These are phyloP conservation scores for Colletes collaris DNA, from an alignment of 2,888 invertebrate species.

Conservation along the genomic window DNA sequence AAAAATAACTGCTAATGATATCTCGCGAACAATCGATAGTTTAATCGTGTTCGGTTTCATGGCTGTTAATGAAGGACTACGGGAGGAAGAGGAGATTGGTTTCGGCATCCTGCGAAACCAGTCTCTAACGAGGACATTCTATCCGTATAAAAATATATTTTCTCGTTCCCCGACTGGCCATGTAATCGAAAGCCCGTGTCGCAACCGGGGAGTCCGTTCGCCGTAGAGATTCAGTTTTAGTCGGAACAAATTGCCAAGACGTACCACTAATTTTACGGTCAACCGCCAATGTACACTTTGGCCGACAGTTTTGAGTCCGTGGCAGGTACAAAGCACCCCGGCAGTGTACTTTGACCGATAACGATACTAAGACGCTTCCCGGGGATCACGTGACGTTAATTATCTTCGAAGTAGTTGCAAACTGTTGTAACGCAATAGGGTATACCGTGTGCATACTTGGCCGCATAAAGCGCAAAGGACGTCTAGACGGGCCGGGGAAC, in stretches of 20 bases:
- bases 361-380: conserved; percentile 70
- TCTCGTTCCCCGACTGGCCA: conserved; percentile 4
- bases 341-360: conserved; percentile 70
- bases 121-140: conserved; percentile 20
- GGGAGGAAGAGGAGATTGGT: conserved; percentile 37
- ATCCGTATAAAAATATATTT: conserved; percentile 29
- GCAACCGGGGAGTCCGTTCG: conserved; percentile 27
- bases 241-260: conserved; percentile 59
- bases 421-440: conserved; percentile 53
- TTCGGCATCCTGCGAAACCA: conserved; percentile 33
- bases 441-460: conserved; percentile 37
- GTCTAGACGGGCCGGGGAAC: too few species aligned
- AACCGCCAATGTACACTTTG: conserved; percentile 72
- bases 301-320: conserved; percentile 67
- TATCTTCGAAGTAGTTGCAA: conserved; percentile 68
- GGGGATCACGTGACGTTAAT: conserved; percentile 71
- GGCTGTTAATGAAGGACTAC: conserved; percentile 52
- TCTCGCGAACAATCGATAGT: conserved; percentile 38
- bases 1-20: conserved; percentile 19
- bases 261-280: conserved; percentile 75
- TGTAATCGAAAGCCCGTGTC: conserved; percentile 56
- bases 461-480: too few species aligned
- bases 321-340: conserved; percentile 72
- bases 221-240: conserved; percentile 53
- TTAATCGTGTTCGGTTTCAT: conserved; percentile 44